A percentile compares a stretch with the other conserved stretches of the same genome.
These are phyloP conservation scores for Dolomedes plantarius DNA, from an alignment of 2,888 invertebrate species.

Conservation along the genomic window DNA sequence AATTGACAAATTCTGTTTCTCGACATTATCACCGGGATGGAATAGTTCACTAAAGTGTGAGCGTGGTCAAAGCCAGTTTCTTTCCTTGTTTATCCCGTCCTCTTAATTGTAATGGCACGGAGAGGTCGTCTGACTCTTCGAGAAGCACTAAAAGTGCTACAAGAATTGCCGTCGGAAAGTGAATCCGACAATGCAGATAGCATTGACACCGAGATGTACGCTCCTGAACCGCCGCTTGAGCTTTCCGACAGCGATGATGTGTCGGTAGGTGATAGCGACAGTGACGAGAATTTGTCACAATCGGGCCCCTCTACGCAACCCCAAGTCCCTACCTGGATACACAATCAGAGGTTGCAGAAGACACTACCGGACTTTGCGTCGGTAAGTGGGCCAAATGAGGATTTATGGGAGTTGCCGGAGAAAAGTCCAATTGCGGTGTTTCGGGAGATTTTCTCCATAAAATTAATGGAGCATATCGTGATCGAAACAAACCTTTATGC, in stretches of 20 bases:
- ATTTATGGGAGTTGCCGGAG: not conserved
- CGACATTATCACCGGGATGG: too few relatives aligned
- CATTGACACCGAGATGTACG: not conserved
- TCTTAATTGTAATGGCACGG: too few relatives aligned
- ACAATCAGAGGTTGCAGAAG: not conserved
- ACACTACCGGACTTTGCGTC: not conserved
- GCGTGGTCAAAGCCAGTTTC: too few relatives aligned
- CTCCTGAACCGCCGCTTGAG: too few relatives aligned
- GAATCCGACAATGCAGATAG: not conserved
- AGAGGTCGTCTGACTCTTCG: not conserved
- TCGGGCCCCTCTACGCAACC: slow-evolving; percentile 11
- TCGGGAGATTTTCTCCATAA: too few relatives aligned
- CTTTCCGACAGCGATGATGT: too few relatives aligned
- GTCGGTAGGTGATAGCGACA: not conserved
- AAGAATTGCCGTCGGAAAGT: too few relatives aligned
- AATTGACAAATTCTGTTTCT: too few relatives aligned
- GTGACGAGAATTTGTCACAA: not conserved
- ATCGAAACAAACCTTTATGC: too few relatives aligned
- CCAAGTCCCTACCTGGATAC: slow-evolving; percentile 1
- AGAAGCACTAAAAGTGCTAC: not conserved
- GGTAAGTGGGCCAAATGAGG: not conserved
- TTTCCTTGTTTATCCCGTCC: too few relatives aligned
- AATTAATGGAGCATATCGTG: too few relatives aligned
- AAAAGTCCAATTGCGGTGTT: not conserved
- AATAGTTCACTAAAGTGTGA: too few relatives aligned